Evolutionary conservation across 1,140 invertebrate species (phyloP).

Genomic region (Trichonephila clavata): DNA sequence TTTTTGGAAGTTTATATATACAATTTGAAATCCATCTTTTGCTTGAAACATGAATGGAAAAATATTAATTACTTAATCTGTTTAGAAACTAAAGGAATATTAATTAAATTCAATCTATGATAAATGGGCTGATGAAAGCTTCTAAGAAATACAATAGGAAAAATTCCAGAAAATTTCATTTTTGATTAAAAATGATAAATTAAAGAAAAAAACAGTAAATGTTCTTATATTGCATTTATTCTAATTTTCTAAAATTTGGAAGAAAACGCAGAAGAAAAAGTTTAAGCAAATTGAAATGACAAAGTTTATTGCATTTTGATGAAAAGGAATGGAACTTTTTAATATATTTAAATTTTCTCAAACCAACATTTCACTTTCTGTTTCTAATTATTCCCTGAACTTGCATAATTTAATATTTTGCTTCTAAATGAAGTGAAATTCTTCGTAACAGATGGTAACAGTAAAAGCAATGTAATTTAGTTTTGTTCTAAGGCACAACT

Average conservation of each 20-base stretch:
- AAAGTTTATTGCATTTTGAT: not conserved
- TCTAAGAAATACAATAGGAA: too few species aligned
- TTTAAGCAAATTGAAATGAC: not conserved
- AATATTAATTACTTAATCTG: too few species aligned
- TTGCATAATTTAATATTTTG: not conserved
- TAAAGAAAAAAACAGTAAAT: too few species aligned
- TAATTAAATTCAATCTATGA: too few species aligned
- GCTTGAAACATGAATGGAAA: too few species aligned
- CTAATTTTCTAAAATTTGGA: not conserved
- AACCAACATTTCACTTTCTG: not conserved
- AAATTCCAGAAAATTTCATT: too few species aligned
- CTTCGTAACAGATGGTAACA: not conserved
- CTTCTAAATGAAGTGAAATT: not conserved
- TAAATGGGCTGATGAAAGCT: too few species aligned
- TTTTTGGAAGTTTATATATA: too few species aligned
- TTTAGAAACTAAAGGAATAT: too few species aligned
- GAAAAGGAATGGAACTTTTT: not conserved
- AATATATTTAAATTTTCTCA: not conserved
- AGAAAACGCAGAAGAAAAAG: not conserved
- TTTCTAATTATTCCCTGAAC: not conserved
- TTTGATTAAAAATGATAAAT: too few species aligned
- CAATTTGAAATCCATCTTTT: too few species aligned
- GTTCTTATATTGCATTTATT: not conserved
- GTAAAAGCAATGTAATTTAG: not conserved
- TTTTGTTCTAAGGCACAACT: not conserved